Percentiles rank a stretch among this genome's conserved stretches.
These are phyloP conservation scores for Chalcosyrphus nemorum DNA, from an alignment of 2,888 invertebrate species.

Conservation along the genomic window DNA sequence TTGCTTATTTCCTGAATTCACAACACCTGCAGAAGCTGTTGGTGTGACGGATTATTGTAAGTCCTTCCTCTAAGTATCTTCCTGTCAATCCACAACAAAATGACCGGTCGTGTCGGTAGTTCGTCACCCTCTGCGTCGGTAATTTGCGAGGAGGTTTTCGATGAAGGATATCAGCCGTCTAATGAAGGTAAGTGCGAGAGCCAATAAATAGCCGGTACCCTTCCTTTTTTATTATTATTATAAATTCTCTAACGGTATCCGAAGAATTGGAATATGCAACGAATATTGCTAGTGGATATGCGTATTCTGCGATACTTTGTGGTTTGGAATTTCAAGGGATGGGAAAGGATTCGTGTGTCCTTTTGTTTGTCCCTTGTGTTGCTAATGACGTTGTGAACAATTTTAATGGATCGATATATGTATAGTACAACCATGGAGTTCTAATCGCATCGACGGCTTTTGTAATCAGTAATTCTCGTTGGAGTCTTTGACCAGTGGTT, in stretches of 20 bases:
- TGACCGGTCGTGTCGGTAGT: conserved; percentile 75
- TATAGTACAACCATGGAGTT: not conserved
- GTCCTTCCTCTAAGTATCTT: conserved; percentile 1
- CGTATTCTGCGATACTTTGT: conserved; percentile 3
- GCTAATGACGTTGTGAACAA: conserved; percentile 61
- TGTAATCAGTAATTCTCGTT: conserved; percentile 3
- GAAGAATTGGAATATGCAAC: conserved; percentile 28
- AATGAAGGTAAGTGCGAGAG: conserved; percentile 86
- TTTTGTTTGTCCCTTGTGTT: conserved; percentile 62
- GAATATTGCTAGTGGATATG: conserved; percentile 4
- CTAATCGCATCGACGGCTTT: not conserved
- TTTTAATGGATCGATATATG: conserved; percentile 69
- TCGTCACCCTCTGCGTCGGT: conserved; percentile 81
- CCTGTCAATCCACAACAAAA: conserved; percentile 24
- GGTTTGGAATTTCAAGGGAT: conserved; percentile 8
- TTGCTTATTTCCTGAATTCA: not conserved
- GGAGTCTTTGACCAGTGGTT: conserved; percentile 4
- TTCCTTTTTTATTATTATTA: conserved; percentile 6
- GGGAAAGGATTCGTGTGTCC: not conserved
- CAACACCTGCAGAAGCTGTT: not conserved
- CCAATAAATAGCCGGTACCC: conserved; percentile 27
- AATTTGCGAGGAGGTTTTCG: conserved; percentile 92
- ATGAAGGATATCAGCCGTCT: conserved; percentile 92
- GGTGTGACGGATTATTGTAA: not conserved
- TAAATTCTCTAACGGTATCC: conserved; percentile 18